Conservation (phyloP, 1,140 invertebrate species). For the Drosophila malerkotliana region DNA sequence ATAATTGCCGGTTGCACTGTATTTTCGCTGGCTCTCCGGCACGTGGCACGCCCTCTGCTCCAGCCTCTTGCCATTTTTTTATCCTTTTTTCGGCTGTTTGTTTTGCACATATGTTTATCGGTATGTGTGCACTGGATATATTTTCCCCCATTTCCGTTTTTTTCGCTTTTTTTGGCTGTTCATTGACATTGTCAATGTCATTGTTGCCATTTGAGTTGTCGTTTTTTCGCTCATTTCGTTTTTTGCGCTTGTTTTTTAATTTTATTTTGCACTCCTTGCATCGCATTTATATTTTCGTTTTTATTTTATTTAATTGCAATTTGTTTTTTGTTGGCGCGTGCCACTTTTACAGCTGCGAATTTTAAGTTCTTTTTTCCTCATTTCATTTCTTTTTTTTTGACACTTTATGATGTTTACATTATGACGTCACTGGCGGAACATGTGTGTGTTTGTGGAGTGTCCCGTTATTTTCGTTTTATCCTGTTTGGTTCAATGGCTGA, state of each 20-base stretch:
- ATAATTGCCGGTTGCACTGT: slow-evolving; percentile 76
- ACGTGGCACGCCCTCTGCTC: slow-evolving; percentile 52
- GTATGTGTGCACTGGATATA: slow-evolving; percentile 19
- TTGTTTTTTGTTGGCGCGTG: slow-evolving; percentile 69
- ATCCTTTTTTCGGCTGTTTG: slow-evolving; percentile 48
- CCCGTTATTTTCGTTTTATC: slow-evolving; percentile 36
- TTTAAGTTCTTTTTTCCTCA: slow-evolving; percentile 49
- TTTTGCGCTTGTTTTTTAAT: slow-evolving; percentile 43
- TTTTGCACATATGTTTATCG: slow-evolving; percentile 27
- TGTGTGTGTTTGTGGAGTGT: slow-evolving; percentile 26
- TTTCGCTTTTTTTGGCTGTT: slow-evolving; percentile 61
- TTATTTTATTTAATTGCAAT: slow-evolving; percentile 78
- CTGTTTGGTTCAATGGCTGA: slow-evolving; percentile 16
- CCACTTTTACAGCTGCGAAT: slow-evolving; percentile 57
- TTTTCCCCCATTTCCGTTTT: slow-evolving; percentile 15
- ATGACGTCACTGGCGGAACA: slow-evolving; percentile 62
- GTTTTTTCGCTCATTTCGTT: slow-evolving; percentile 43
- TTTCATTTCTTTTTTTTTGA: slow-evolving; percentile 49
- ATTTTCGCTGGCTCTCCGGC: slow-evolving; percentile 46
- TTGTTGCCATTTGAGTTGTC: slow-evolving; percentile 71
- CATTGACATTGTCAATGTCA: slow-evolving; percentile 82
- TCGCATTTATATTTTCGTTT: slow-evolving; percentile 49
- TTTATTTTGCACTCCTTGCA: slow-evolving; percentile 40
- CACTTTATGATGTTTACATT: slow-evolving; percentile 81
- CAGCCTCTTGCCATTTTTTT: slow-evolving; percentile 11